Evolutionary conservation across 2,797 vertebrate genomes (phyloP).

Genomic region (Tarsius wallacei): DNA sequence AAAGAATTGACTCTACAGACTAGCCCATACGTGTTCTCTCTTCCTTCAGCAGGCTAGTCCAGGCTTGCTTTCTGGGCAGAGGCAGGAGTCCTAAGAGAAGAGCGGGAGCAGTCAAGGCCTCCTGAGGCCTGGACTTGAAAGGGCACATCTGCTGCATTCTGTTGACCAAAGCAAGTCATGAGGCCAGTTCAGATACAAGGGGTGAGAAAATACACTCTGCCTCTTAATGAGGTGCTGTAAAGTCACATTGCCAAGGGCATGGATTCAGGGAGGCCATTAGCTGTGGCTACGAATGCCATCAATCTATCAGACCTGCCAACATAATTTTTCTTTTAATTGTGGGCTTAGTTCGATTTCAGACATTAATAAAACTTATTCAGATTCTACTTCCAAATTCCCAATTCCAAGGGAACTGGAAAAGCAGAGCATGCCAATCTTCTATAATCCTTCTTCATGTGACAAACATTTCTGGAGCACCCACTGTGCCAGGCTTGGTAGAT

Average conservation of each 20-base stretch:
- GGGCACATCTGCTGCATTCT: neutral
- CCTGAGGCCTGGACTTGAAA: neutral
- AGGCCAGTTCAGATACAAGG: neutral
- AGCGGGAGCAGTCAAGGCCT: neutral
- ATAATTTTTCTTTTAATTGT: constrained; percentile 20
- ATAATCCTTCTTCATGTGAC: neutral
- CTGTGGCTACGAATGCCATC: neutral
- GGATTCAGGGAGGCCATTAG: neutral
- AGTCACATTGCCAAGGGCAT: neutral
- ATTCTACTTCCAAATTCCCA: constrained; percentile 58
- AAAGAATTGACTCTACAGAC: neutral
- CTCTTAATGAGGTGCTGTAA: neutral
- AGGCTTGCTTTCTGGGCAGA: neutral
- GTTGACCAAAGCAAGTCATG: neutral
- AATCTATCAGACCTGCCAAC: neutral
- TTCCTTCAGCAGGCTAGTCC: neutral
- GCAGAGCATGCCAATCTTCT: neutral
- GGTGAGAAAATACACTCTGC: fast-evolving
- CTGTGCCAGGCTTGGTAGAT: neutral
- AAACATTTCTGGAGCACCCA: neutral
- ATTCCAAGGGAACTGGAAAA: constrained; percentile 52
- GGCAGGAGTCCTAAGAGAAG: neutral
- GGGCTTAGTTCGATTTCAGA: constrained; percentile 23
- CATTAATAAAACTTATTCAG: neutral
- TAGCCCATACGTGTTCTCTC: neutral